A percentile compares a stretch with the other conserved stretches of the same genome.
phyloP scores from a whole-genome alignment of 2,888 invertebrate species.

The Phortica magna region DNA sequence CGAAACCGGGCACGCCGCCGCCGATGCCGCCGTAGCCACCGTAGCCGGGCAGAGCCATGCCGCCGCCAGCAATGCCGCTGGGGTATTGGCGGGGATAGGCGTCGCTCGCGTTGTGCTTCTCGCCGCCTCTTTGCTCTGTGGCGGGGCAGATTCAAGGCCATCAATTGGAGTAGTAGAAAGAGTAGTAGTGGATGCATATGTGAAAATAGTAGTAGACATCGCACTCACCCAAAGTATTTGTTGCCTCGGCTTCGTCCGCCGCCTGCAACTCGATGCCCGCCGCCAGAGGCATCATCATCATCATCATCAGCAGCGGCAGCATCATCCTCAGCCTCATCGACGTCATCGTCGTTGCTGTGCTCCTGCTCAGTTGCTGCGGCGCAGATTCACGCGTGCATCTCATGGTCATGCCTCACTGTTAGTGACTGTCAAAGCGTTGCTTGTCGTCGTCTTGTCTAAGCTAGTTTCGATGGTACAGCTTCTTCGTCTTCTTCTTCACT shows the following conservation, averaged over 20 bases:
- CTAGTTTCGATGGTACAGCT: background rate
- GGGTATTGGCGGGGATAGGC: background rate
- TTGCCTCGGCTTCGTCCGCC: background rate
- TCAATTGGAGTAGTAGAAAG: no score
- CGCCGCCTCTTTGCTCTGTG: background rate
- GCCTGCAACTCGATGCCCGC: conserved; percentile 35
- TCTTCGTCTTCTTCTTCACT: background rate
- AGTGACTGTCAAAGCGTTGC: background rate
- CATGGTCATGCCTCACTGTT: background rate
- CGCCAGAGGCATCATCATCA: background rate
- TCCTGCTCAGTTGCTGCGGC: background rate
- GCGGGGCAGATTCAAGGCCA: no score
- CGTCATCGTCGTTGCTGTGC: no score
- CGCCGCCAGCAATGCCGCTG: conserved; percentile 3
- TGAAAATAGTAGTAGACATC: background rate
- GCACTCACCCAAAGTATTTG: conserved; percentile 3
- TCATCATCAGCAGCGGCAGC: background rate
- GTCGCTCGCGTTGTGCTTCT: background rate
- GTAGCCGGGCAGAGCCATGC: background rate
- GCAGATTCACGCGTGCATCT: background rate
- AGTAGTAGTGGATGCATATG: no score
- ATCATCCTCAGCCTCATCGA: conserved; percentile 1
- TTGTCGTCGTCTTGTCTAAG: background rate
- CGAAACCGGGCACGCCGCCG: background rate
- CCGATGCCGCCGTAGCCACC: background rate